phyloP scores from a whole-genome alignment of 2,113 vertebrate genomes.

The Otus sunia region DNA sequence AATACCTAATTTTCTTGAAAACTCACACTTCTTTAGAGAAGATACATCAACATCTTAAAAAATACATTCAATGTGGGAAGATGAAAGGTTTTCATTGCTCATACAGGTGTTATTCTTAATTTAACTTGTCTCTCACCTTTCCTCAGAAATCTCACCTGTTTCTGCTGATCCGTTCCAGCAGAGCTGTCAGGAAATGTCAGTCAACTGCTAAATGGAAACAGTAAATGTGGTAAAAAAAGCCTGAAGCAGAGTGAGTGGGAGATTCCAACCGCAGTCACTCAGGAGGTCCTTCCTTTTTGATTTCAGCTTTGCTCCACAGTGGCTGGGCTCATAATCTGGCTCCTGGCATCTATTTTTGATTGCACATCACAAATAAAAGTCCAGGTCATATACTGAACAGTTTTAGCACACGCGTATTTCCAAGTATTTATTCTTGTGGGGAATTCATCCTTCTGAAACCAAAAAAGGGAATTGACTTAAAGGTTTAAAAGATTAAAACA shows the following conservation, averaged over 20 bases:
- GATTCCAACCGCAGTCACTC: not conserved
- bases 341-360: not conserved
- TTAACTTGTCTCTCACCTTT: not conserved
- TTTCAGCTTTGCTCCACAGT: not conserved
- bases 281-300: not conserved
- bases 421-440: not conserved
- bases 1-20: not conserved
- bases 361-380: not conserved
- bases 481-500: not conserved
- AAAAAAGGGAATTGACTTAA: not conserved
- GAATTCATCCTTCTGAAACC: not conserved
- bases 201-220: not conserved
- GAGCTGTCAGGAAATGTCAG: constrained; percentile 6
- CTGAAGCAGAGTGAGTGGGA: not conserved
- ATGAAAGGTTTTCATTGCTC: not conserved
- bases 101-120: not conserved
- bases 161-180: not conserved
- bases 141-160: not conserved
- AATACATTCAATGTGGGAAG: not conserved
- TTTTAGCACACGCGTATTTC: not conserved
- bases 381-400: not conserved
- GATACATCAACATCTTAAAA: not conserved
- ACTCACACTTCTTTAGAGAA: not conserved
- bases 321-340: not conserved
- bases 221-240: not conserved